Conservation (phyloP, 2,888 invertebrate genomes). For the Leuctra nigra region DNA sequence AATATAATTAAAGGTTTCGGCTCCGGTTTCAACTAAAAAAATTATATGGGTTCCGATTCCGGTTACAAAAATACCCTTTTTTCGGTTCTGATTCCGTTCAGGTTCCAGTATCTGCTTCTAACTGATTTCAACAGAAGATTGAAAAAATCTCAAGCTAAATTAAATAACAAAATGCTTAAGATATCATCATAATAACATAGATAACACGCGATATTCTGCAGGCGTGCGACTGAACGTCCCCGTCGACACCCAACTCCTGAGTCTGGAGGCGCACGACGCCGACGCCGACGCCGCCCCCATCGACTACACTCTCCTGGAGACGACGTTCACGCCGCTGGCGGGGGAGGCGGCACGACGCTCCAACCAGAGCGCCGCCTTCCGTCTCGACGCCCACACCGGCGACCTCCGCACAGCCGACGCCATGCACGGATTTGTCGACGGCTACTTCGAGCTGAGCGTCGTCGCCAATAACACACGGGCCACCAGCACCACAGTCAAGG, state of each 20-base stretch:
- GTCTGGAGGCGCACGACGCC: slow-evolving; percentile 57
- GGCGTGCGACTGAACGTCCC: slow-evolving; percentile 68
- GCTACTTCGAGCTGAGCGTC: slow-evolving; percentile 49
- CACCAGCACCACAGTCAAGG: slow-evolving; percentile 40
- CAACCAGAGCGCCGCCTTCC: slow-evolving; percentile 50
- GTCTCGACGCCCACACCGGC: slow-evolving; percentile 60
- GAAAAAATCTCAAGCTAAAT: too few relatives aligned
- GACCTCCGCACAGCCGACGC: slow-evolving; percentile 62
- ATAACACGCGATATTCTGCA: slow-evolving; percentile 27
- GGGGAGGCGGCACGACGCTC: slow-evolving; percentile 21
- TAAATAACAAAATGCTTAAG: too few relatives aligned
- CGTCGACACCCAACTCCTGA: slow-evolving; percentile 61
- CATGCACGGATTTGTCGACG: slow-evolving; percentile 57
- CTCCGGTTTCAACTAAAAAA: too few relatives aligned
- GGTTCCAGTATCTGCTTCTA: too few relatives aligned
- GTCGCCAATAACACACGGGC: slow-evolving; percentile 34
- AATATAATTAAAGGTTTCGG: too few relatives aligned
- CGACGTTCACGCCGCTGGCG: slow-evolving; percentile 45
- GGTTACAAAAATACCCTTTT: too few relatives aligned
- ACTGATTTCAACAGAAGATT: too few relatives aligned
- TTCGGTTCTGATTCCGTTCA: too few relatives aligned
- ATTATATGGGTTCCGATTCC: too few relatives aligned
- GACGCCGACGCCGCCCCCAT: slow-evolving; percentile 62
- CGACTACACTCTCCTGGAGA: slow-evolving; percentile 53
- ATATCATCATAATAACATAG: too few relatives aligned